Evolutionary conservation across 2,888 invertebrate species (phyloP), one percentile per base, ranked within the genome.

Genomic region (Philopedon plagiatum): DNA sequence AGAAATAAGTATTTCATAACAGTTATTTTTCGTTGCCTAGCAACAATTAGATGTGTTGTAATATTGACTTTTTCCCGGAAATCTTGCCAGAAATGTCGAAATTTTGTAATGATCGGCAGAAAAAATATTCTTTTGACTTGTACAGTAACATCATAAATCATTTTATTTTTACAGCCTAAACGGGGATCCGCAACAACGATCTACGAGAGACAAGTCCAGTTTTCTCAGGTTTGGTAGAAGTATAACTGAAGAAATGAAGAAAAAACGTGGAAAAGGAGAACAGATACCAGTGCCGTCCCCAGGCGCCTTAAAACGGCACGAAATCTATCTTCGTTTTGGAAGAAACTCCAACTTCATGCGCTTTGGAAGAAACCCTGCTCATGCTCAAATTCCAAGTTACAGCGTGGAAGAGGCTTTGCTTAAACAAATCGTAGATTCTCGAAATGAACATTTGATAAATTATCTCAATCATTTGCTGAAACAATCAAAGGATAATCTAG

Each of bases 301-400:
- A 39, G 75, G 73, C 11, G 56, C 72, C n/a, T 70, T 67, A 39
- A 78, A 78, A 71, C 70, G 80, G 1, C 75, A 74, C 54, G 76
- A 78, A 63, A 76, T 78, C 56, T 82, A 75, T 58, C 57, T 82
- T 49, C 76, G 81, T 32, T 82, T 81, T 58, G 82, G 82, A 3
- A 75, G 80, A 19, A 80, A 79, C 54, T 78, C 80, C 46, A 78
- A 81, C 51, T 81, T 80, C 62, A 72, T 81, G 75, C 64, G 82
- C 18, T 81, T 80, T 61, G 82, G 81, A 51, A 72, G 81, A 46
- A 76, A 78, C 61, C 68, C 69, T n/a, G 39, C 15, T 1, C 34
- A 44, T 29, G 13, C 37, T 34, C 21, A n/a, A 26, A 21, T 57
- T 57, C 15, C 54, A 19, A 54, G 15, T 39, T 21, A 57, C 2